Base-by-base conservation (phyloP, 1,140 invertebrate genomes). In the Ceratosolen fusciceps region DNA sequence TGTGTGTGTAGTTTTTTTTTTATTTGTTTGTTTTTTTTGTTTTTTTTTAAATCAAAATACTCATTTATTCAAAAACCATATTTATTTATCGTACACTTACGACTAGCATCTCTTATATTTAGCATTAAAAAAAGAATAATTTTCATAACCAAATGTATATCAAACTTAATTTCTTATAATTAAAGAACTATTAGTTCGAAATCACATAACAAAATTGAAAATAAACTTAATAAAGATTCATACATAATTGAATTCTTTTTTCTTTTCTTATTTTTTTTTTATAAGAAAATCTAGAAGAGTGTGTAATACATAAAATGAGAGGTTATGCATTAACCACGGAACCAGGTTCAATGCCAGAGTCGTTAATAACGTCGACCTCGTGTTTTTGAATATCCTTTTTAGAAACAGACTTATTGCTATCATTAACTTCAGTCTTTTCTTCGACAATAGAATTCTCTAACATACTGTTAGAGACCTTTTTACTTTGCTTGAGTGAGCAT, bases 21-120 rank as follows among this genome's bases (percentile, higher is more conserved):
- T n/a, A n/a, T n/a, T n/a, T n/a, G n/a, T n/a, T n/a, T n/a, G n/a
- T n/a, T n/a, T n/a, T n/a, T n/a, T n/a, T n/a, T n/a, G n/a, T n/a
- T n/a, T n/a, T n/a, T n/a, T n/a, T n/a, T n/a, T n/a, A n/a, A 76
- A 76, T 80, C 74, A 76, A 82, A 76, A 82, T 82, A 68, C 75
- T 77, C 70, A 80, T 81, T 77, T 81, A 81, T 81, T 81, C 70
- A 81, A 77, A 81, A 74, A 77, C 68, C 77, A 81, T 80, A 80
- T 77, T 80, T 72, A 73, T 60, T 77, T 60, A 80, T 80, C 71
- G 80, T 81, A 77, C 52, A 80, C 29, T 77, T 77, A 81, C 74
- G 80, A 81, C 75, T 77, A 81, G 75, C 72, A 56, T 16, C 49
- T 31, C 37, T 54, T 39, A 74, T 68, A n/a, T 67, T 62, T 77